Conservation (phyloP, 1,140 invertebrate species). For the Dendroctonus valens region DNA sequence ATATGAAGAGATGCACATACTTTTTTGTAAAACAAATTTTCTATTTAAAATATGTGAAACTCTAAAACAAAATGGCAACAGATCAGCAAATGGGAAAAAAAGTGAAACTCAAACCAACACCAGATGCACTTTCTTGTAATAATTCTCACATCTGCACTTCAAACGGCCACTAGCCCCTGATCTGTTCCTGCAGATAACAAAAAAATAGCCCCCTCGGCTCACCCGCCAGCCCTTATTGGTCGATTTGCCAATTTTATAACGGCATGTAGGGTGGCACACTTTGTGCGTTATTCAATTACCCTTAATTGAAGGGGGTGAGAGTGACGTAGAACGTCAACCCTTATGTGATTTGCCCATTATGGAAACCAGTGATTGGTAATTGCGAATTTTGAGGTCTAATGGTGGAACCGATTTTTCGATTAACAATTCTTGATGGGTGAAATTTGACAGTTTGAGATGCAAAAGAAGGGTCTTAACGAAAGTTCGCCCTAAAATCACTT, state of each 20-base stretch:
- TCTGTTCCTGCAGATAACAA: slow-evolving; percentile 7
- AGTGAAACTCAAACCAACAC: background rate
- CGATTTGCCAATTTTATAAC: slow-evolving; percentile 16
- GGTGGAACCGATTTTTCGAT: slow-evolving; percentile 19
- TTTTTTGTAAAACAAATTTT: too few species aligned
- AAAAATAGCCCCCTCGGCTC: slow-evolving; percentile 19
- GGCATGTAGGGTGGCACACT: slow-evolving; percentile 28
- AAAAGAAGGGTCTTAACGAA: too few species aligned
- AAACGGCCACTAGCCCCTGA: slow-evolving; percentile 4
- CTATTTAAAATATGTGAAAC: too few species aligned
- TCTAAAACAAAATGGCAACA: too few species aligned
- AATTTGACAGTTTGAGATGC: too few species aligned
- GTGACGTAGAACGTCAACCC: slow-evolving; percentile 31
- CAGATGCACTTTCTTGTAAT: slow-evolving; percentile 8
- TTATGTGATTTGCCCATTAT: slow-evolving; percentile 30
- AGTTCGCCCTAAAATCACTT: too few species aligned
- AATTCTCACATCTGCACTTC: background rate
- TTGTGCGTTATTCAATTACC: slow-evolving; percentile 31
- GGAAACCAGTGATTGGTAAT: slow-evolving; percentile 23
- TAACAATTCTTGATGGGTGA: slow-evolving; percentile 5
- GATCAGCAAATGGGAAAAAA: too few species aligned
- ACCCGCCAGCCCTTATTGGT: slow-evolving; percentile 14
- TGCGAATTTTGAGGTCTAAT: slow-evolving; percentile 21
- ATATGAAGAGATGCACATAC: too few species aligned
- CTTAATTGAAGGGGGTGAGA: slow-evolving; percentile 31